phyloP scores from a whole-genome alignment of 2,797 vertebrate species.

The Astyanax mexicanus region DNA sequence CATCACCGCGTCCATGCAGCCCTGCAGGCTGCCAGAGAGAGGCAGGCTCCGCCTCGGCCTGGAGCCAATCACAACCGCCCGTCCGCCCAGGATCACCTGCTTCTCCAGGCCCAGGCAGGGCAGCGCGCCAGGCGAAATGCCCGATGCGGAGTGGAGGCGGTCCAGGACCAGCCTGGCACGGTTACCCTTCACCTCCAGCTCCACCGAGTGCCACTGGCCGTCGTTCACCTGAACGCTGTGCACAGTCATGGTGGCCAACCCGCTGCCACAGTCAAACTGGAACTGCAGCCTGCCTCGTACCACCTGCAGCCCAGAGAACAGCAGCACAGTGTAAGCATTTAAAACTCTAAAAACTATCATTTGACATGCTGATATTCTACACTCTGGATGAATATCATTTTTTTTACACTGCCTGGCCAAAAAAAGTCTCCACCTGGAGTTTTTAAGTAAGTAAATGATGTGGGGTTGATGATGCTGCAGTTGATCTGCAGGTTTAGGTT shows the following conservation, averaged over 20 bases:
- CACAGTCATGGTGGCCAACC: constrained; percentile 84
- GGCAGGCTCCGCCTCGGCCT: constrained; percentile 64
- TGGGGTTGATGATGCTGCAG: too few relatives aligned
- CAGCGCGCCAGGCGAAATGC: constrained; percentile 81
- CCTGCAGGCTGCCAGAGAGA: constrained; percentile 80
- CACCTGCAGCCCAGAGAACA: constrained; percentile 70
- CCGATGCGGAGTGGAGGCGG: constrained; percentile 83
- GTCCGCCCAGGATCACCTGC: constrained; percentile 83
- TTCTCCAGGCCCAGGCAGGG: constrained; percentile 82
- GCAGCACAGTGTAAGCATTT: neutral
- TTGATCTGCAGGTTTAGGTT: too few relatives aligned
- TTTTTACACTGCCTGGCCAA: too few relatives aligned
- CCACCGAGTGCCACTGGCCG: constrained; percentile 83
- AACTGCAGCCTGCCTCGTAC: constrained; percentile 84
- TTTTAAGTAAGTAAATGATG: too few relatives aligned
- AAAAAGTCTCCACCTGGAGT: too few relatives aligned
- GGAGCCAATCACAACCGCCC: constrained; percentile 74
- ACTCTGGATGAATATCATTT: too few relatives aligned
- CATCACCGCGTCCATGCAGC: constrained; percentile 84
- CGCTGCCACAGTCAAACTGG: constrained; percentile 87
- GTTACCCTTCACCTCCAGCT: constrained; percentile 84
- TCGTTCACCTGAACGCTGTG: constrained; percentile 85
- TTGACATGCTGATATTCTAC: too few relatives aligned
- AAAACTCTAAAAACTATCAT: too few relatives aligned
- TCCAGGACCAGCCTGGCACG: constrained; percentile 83